Evolutionary conservation across 1,140 invertebrate species (phyloP).

Genomic region (Orchestia grillus): DNA sequence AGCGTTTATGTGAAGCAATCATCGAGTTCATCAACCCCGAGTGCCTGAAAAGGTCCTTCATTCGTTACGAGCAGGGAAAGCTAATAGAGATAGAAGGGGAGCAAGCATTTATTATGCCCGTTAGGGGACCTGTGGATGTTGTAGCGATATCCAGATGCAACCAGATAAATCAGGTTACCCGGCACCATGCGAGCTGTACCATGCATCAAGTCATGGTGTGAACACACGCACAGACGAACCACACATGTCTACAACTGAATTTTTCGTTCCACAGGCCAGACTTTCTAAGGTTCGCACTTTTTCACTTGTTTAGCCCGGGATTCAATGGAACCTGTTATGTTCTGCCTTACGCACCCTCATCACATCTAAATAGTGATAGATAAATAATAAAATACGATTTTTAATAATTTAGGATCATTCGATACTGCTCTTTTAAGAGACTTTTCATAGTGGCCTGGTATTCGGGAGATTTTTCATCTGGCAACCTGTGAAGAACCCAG

Average conservation of each 20-base stretch:
- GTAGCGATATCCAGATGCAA: neutral
- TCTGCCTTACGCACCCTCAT: neutral
- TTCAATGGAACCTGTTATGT: neutral
- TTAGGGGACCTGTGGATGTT: neutral
- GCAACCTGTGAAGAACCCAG: neutral
- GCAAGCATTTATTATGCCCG: neutral
- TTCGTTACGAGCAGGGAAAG: neutral
- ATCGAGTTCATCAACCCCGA: neutral
- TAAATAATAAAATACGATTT: neutral
- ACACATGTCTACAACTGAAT: too few relatives aligned
- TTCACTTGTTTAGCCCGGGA: neutral
- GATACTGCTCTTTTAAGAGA: neutral
- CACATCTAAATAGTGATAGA: neutral
- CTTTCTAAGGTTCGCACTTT: neutral
- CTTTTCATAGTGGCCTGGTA: neutral
- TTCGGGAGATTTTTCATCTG: neutral
- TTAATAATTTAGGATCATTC: neutral
- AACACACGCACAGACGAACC: neutral
- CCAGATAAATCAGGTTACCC: neutral
- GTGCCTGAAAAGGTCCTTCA: neutral
- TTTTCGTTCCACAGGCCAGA: neutral
- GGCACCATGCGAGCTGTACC: neutral
- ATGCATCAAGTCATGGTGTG: neutral
- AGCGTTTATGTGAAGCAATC: neutral
- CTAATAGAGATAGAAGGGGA: neutral